Evolutionary conservation across 2,888 invertebrate species (phyloP).

Genomic region (Heliconius aoede): DNA sequence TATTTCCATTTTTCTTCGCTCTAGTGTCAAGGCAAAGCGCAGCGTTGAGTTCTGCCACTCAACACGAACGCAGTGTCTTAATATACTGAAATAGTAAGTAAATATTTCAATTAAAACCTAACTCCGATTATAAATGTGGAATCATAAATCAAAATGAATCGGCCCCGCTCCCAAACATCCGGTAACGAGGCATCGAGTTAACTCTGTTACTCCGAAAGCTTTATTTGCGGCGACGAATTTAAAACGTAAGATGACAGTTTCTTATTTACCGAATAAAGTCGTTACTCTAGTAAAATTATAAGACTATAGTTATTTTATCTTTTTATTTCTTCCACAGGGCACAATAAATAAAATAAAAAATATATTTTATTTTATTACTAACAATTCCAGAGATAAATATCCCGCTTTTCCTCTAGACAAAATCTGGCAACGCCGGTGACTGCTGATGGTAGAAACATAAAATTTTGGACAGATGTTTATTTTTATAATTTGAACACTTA

Average conservation of each 20-base stretch:
- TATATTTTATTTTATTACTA: too few species aligned
- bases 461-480: too few species aligned
- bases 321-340: background rate
- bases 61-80: too few species aligned
- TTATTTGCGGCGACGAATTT: constrained; percentile 45
- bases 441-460: too few species aligned
- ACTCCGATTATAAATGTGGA: constrained; percentile 3
- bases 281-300: background rate
- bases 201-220: constrained; percentile 50
- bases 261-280: constrained; percentile 23
- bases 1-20: too few species aligned
- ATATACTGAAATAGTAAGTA: background rate
- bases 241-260: constrained; percentile 43
- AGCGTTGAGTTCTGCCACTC: too few species aligned
- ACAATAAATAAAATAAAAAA: too few species aligned
- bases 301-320: background rate
- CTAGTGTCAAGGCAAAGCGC: too few species aligned
- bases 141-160: constrained; percentile 16
- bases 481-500: too few species aligned
- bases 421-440: too few species aligned
- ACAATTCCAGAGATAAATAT: too few species aligned
- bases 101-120: background rate
- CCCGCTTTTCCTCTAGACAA: too few species aligned
- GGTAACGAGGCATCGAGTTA: constrained; percentile 50
- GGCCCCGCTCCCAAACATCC: constrained; percentile 24